These are phyloP conservation scores for Agriopis marginaria DNA, from an alignment of 2,888 invertebrate genomes.

Conservation along the genomic window DNA sequence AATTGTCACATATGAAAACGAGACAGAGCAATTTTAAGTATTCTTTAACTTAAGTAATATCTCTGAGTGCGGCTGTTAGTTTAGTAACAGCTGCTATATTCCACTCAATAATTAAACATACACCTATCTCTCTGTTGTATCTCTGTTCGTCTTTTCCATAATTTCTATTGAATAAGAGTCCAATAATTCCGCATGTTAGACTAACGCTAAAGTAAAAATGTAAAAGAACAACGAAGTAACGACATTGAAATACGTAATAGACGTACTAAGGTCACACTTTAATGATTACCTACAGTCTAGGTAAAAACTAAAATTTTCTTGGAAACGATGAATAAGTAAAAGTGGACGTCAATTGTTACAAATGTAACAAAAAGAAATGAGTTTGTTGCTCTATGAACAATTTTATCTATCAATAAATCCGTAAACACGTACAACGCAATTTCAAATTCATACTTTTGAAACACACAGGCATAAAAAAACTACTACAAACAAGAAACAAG, in stretches of 20 bases:
- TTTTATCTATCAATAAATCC: neutral
- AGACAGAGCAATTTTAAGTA: no score
- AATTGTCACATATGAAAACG: no score
- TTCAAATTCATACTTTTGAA: neutral
- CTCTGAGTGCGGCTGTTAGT: no score
- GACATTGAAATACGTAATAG: slow-evolving; percentile 49
- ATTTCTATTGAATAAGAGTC: slow-evolving; percentile 49
- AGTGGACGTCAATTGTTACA: neutral
- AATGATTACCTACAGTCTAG: slow-evolving; percentile 32
- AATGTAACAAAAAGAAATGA: neutral
- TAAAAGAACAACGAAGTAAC: slow-evolving; percentile 59
- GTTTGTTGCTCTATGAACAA: neutral
- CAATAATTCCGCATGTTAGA: slow-evolving; percentile 28
- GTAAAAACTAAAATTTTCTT: slow-evolving; percentile 50
- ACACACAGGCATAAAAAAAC: neutral
- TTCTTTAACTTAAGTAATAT: no score
- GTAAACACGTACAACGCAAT: neutral
- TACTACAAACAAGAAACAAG: neutral
- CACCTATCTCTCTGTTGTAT: no score
- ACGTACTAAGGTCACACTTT: slow-evolving; percentile 46
- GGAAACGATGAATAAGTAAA: slow-evolving; percentile 40
- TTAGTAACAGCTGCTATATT: neutral
- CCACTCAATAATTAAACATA: neutral
- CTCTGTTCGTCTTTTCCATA: neutral
- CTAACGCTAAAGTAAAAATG: slow-evolving; percentile 40